Conservation (phyloP, 2,113 vertebrate genomes). For the Hystrix cristata region DNA sequence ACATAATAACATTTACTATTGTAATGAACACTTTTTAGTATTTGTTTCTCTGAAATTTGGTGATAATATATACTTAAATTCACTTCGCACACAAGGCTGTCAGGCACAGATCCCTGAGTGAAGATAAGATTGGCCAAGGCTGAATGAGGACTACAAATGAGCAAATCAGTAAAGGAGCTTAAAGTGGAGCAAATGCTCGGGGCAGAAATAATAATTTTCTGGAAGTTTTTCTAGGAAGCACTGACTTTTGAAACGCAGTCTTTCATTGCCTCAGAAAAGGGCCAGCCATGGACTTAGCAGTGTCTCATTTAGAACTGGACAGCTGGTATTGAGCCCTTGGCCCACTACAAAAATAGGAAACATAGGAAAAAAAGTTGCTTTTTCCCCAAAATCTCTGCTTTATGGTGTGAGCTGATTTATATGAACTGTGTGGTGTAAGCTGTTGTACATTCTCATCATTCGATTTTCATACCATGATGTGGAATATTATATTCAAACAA, state of each 20-base stretch:
- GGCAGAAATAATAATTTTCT: constrained; percentile 57
- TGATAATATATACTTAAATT: constrained; percentile 43
- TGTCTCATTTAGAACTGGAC: background rate
- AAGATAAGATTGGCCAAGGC: constrained; percentile 54
- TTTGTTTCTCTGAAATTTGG: constrained; percentile 44
- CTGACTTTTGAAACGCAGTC: background rate
- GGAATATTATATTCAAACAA: background rate
- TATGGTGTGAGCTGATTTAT: background rate
- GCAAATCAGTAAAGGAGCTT: constrained; percentile 48
- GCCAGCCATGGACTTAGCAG: background rate
- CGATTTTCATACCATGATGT: background rate
- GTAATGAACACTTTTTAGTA: constrained; percentile 5
- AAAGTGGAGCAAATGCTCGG: background rate
- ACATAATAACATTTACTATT: background rate
- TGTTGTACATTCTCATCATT: background rate
- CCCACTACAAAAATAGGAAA: constrained; percentile 21
- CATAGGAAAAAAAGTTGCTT: background rate
- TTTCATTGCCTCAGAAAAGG: constrained; percentile 32
- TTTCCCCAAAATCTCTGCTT: background rate
- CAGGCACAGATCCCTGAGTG: constrained; percentile 16
- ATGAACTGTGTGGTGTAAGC: background rate
- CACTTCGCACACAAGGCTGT: constrained; percentile 37
- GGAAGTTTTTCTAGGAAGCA: constrained; percentile 31
- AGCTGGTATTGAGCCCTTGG: constrained; percentile 20
- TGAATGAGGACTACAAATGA: constrained; percentile 60